Base-by-base conservation (phyloP, 2,888 invertebrate species). In the Andrena fulva region DNA sequence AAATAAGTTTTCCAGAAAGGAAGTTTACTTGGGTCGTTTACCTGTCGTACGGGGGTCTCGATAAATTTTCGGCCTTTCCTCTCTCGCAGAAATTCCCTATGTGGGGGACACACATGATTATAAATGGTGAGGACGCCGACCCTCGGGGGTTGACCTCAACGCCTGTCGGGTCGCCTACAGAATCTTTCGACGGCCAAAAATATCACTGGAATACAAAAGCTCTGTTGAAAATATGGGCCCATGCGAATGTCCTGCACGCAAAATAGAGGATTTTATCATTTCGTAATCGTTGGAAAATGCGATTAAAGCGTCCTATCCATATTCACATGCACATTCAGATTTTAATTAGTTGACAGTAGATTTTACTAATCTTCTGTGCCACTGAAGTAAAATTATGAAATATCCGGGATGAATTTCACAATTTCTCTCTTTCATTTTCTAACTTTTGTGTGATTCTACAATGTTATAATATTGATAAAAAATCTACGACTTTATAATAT, bases 171-270 rank as follows among this genome's bases (percentile, higher is more conserved):
- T 59, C 68, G 60, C 56, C 42, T 67, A 20, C 66, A 68, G 82
- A 83, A 83, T 83, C 82, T 82, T 82, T 83, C 83, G 50, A 74
- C 70, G 82, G 59, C 69, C 50, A 68, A 73, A 82, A 82, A 82
- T 83, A 76, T 82, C 60, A 66, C 70, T 54, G 16, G 83, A 83
- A 73, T 82, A 82, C 69, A 82, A 75, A 82, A 35, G 56, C 54
- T 20, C 12, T 76, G 16, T 33, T n/a, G 50, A 52, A 76, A 68
- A 71, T 80, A 56, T 59, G 72, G 35, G 68, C 52, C 68, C 10
- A 42, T 10, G 20, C 3, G 64, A 73, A 54, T 31, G 31, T 20
- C 29, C 8, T 54, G 16, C 12, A 7, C 8, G 2, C 3, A 10
- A 29, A 35, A 12, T 16, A 42, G 42, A 42, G 42, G 42, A 42